Percentiles rank a stretch among this genome's conserved stretches.
Evolutionary conservation across 2,797 vertebrate species (phyloP).

Genomic region (Thalassophryne amazonica): DNA sequence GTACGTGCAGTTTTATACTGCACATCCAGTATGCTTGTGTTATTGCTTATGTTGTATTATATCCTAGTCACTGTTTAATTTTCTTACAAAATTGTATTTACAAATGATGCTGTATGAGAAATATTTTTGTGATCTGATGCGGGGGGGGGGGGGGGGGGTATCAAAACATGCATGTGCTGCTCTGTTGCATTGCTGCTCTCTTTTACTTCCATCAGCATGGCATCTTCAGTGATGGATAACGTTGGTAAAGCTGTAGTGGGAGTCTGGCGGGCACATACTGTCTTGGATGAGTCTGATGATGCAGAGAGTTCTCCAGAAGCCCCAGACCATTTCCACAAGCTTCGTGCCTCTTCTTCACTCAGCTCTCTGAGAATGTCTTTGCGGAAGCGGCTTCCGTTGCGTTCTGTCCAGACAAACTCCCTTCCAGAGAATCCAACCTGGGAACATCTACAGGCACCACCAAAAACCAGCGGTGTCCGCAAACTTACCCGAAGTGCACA

Average conservation of each 20-base stretch:
- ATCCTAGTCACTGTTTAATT: too few relatives aligned
- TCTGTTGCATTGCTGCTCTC: neutral
- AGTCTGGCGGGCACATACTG: slow-evolving; percentile 80
- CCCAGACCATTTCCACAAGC: slow-evolving; percentile 72
- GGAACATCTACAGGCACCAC: slow-evolving; percentile 73
- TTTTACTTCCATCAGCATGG: slow-evolving; percentile 20
- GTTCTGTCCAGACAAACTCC: slow-evolving; percentile 77
- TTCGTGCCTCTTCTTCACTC: slow-evolving; percentile 76
- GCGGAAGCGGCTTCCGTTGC: slow-evolving; percentile 84
- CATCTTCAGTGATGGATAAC: slow-evolving; percentile 74
- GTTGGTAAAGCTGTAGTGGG: slow-evolving; percentile 66
- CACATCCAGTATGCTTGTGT: too few relatives aligned
- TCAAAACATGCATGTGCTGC: neutral
- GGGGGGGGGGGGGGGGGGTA: too few relatives aligned
- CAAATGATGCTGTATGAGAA: too few relatives aligned
- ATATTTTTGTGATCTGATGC: too few relatives aligned
- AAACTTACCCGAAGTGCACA: slow-evolving; percentile 81
- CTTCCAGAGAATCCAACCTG: slow-evolving; percentile 71
- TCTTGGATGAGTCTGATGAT: slow-evolving; percentile 79
- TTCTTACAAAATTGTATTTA: too few relatives aligned
- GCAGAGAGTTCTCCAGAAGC: slow-evolving; percentile 74
- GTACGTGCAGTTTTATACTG: too few relatives aligned
- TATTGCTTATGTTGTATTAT: too few relatives aligned
- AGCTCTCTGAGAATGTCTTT: slow-evolving; percentile 84
- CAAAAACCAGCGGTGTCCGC: slow-evolving; percentile 69